Evolutionary conservation across 2,113 vertebrate species (phyloP), one percentile per base, ranked within the genome.

Genomic region (Dasyurus viverrinus): DNA sequence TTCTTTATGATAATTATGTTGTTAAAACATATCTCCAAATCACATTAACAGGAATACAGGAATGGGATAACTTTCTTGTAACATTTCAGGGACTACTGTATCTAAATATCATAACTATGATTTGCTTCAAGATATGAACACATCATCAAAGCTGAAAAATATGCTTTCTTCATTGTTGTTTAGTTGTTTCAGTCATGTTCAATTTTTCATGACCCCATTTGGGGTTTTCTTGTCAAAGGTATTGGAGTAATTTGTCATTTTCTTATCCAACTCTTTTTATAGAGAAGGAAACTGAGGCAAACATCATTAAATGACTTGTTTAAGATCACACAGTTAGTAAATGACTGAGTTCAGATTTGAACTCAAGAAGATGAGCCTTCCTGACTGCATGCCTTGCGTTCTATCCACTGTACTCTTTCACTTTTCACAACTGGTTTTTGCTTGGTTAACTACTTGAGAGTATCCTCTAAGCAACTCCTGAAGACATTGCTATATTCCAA

Each of bases 241-340:
- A 30, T 25, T 30, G 3, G 55, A 57, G 25, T 30, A 27, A 27
- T 60, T 60, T 30, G 9, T 10, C 57, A 12, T 60, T 60, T 60
- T 30, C 27, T 60, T 60, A 10, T 60, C 57, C 11, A 60, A 11
- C 27, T 93, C 36, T 91, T 93, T 89, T 95, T 89, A 94, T 89
- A 24, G 89, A 23, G 91, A 24, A 10, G 84, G 50, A 91, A 57
- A 57, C 1, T 91, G 53, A 94, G 26, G 30, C 11, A 46, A 89
- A 60, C 24, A 3, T 93, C 27, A 26, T 53, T 94, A 3, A 26
- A 36, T 90, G 50, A 47, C 42, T 94, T 54, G 46, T 24, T 53
- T 22, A 30, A 89, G 24, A 48, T 12, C 2, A 19, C 9, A 89
- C 0, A 53, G 19, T 27, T 76, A 92, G 23, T 26, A 54, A 47